Evolutionary conservation across 2,888 invertebrate genomes (phyloP), one percentile per base, ranked within the genome.

Genomic region (Drosophila meridionalis): DNA sequence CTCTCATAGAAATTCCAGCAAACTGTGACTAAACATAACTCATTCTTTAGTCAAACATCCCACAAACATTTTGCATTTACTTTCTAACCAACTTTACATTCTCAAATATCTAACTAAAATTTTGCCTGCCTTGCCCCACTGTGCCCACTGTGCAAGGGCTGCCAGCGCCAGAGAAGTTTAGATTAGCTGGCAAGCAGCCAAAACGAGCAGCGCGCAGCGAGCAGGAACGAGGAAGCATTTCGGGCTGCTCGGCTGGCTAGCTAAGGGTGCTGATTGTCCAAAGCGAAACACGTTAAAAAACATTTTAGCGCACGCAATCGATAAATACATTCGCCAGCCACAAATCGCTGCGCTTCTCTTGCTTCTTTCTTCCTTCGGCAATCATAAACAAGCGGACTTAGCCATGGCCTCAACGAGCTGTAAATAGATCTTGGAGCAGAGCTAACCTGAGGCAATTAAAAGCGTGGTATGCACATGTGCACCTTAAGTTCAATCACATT

Each of bases 401-500:
- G 38, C 60, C 45, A 42, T 66, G 77, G 53, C 53, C 53, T 8
- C 50, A 14, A 38, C 36, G 3, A 5, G 45, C 80, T 64, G 69
- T 40, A 78, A 78, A 78, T 80, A 80, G 80, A 74, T 57, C 40
- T 42, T 30, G 34, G 52, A 34, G 34, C n/a, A 20, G 57, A 42
- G 42, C 66, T 58, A 73, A 48, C 62, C 56, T 66, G 56, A 67
- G 69, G 76, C 61, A 76, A 76, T 76, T 79, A 65, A 61, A 69
- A 9, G 2, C 34, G 34, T 34, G n/a, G 26, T 48, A 48, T 64
- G 38, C 63, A 69, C 48, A 42, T 43, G n/a, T 47, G 40, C 56
- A 68, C 50, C 42, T 48, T 63, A 76, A 80, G 89, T 91, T 90
- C 86, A 91, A 90, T 87, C 88, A 86, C 90, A 89, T 84, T 84